Conservation (phyloP, 1,140 invertebrate species). For the Antheraea pernyi region DNA sequence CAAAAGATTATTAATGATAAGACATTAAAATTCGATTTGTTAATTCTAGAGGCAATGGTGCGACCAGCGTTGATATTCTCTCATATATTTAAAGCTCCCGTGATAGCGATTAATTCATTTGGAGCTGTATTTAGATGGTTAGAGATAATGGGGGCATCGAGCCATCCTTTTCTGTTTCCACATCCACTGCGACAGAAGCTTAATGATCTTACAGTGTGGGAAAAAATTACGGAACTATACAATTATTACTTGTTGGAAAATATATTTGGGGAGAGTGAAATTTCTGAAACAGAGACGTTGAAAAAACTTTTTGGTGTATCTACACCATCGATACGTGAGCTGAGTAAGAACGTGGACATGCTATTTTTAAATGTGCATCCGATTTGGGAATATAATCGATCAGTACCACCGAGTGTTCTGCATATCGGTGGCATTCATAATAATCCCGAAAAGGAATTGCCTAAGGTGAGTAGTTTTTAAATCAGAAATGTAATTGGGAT, state of each 20-base stretch:
- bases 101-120: conserved; percentile 54
- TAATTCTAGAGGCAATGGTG: conserved; percentile 45
- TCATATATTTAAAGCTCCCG: conserved; percentile 59
- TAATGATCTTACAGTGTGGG: conserved; percentile 30
- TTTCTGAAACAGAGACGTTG: conserved; percentile 18
- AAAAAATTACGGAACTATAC: conserved; percentile 41
- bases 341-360: conserved; percentile 74
- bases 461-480: conserved; percentile 27
- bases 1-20: conserved; percentile 43
- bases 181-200: conserved; percentile 36
- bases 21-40: conserved; percentile 49
- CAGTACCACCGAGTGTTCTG: conserved; percentile 70
- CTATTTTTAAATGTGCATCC: conserved; percentile 76
- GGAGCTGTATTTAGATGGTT: conserved; percentile 18
- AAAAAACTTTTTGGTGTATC: conserved; percentile 51
- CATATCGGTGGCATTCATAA: conserved; percentile 77
- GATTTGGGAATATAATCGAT: conserved; percentile 54
- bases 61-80: conserved; percentile 44
- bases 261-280: neutral
- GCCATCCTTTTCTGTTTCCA: conserved; percentile 66
- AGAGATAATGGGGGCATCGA: conserved; percentile 20
- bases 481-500: neutral
- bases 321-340: conserved; percentile 52
- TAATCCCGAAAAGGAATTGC: conserved; percentile 48
- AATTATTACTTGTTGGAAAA: conserved; percentile 16